Conservation (phyloP, 37 sponge, comb jelly and placozoan species). For the Ephydatia muelleri region DNA sequence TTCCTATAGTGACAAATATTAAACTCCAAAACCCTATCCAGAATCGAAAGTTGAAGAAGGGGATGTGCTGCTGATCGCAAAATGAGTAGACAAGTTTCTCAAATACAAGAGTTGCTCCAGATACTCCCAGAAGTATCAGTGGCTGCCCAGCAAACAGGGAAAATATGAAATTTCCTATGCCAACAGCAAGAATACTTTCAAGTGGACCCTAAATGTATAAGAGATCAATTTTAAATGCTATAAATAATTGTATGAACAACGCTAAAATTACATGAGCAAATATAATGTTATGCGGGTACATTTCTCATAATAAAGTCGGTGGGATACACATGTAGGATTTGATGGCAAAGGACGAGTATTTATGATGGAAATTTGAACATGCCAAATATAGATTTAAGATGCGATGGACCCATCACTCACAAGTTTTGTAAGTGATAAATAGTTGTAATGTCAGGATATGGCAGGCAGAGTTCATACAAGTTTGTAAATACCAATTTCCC, state of each 20-base stretch:
- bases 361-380: neutral
- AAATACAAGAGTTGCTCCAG: constrained; percentile 87
- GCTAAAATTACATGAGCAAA: neutral
- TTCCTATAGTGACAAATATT: constrained; percentile 55
- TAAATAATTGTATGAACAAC: neutral
- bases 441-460: neutral
- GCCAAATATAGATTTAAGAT: neutral
- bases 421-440: neutral
- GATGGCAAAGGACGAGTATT: neutral
- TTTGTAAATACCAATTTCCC: neutral
- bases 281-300: neutral
- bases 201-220: constrained; percentile 68
- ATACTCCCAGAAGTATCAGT: constrained; percentile 76
- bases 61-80: constrained; percentile 26
- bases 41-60: constrained; percentile 81
- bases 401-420: too few relatives aligned
- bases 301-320: neutral
- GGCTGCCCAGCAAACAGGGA: constrained; percentile 89
- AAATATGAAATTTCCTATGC: constrained; percentile 72
- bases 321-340: neutral
- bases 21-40: constrained; percentile 94
- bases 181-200: constrained; percentile 74
- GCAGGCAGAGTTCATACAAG: neutral
- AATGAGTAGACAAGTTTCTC: constrained; percentile 78
- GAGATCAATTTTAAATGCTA: constrained; percentile 11